Evolutionary conservation across 1,140 invertebrate species (phyloP), one percentile per base, ranked within the genome.

Genomic region (Drosophila cardini): DNA sequence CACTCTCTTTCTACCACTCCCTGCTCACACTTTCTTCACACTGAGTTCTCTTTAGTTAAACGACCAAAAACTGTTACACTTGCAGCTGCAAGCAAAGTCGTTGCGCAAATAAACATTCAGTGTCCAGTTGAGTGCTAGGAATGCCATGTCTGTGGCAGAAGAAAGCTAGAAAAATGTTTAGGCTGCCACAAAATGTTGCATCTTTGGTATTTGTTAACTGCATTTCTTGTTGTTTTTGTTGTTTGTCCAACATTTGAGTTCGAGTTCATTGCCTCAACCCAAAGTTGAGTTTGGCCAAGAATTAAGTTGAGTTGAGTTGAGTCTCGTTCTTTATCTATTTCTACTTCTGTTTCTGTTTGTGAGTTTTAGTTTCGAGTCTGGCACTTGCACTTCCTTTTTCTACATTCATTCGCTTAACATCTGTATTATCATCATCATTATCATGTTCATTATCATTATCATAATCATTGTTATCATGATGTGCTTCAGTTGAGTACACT

Each of bases 221-320:
- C 58, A 40, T 58, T 45, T 56, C 58, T 18, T 34, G 78, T 48
- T 64, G 53, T 63, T 78, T 46, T 64, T 60, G 55, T 70, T 78
- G 72, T 83, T 78, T 84, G 83, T 63, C 62, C 69, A 74, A 56
- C 82, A 77, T 68, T 80, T 84, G 53, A 26, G 79, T 84, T 80
- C 64, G 84, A 89, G 83, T 87, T 87, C 83, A 87, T 87, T 87
- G 84, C 83, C 83, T 80, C 76, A 43, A 26, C 53, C 15, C 32
- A 5, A 26, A 43, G 52, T 43, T 13, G 34, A 13, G 18, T 57
- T 26, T 9, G 18, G 36, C 56, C 15, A n/a, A 16, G n/a, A 46
- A 45, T 15, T 16, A 21, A 7, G 13, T 48, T 57, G 11, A 13
- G 21, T 21, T 32, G 18, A 15, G 21, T 26, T 26, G 21, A 26